Evolutionary conservation across 2,113 vertebrate genomes (phyloP).

Genomic region (Neodontobutis hainanensis): DNA sequence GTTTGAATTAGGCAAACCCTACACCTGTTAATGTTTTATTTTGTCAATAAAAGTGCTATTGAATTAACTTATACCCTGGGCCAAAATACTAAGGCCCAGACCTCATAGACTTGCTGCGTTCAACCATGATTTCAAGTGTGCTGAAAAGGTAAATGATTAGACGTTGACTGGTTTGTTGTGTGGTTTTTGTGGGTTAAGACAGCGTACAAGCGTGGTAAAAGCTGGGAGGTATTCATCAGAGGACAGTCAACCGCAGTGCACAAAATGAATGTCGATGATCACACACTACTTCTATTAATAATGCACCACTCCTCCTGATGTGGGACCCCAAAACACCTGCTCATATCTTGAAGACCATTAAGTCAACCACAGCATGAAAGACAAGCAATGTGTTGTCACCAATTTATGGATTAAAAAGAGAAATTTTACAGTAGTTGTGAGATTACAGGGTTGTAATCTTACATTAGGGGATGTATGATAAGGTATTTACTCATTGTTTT

Average conservation of each 20-base stretch:
- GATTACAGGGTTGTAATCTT: not conserved
- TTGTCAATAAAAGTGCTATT: too few species aligned
- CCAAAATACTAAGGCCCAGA: too few species aligned
- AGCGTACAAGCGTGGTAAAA: not conserved
- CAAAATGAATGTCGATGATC: slow-evolving; percentile 11
- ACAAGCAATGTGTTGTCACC: not conserved
- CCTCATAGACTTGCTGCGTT: too few species aligned
- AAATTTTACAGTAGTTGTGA: not conserved
- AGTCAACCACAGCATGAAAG: not conserved
- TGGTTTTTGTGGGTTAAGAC: not conserved
- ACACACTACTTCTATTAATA: slow-evolving; percentile 27
- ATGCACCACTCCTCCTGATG: slow-evolving; percentile 30
- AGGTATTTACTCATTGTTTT: slow-evolving; percentile 28
- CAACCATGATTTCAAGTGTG: too few species aligned
- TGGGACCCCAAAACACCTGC: slow-evolving; percentile 12
- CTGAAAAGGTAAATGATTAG: not conserved
- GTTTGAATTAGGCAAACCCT: too few species aligned
- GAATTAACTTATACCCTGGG: too few species aligned
- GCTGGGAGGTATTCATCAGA: slow-evolving; percentile 18
- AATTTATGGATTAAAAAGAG: not conserved
- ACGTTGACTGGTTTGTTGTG: not conserved
- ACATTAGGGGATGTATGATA: not conserved
- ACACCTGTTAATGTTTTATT: too few species aligned
- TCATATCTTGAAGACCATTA: not conserved
- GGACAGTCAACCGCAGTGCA: slow-evolving; percentile 8